Base-by-base conservation (phyloP, 2,888 invertebrate genomes). In the Polydrusus tereticollis region DNA sequence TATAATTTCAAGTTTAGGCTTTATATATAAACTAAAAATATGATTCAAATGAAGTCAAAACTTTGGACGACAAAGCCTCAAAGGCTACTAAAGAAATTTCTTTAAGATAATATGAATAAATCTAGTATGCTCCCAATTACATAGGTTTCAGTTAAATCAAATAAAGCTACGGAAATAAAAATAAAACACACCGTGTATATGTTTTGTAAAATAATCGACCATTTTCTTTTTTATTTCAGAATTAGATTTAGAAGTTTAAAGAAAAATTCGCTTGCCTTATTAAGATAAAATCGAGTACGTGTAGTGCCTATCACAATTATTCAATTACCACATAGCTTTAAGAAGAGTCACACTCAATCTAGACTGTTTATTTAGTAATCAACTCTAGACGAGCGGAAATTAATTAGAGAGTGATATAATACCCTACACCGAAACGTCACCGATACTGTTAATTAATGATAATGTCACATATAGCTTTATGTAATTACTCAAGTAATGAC, bases 401-500 rank as follows among this genome's bases (percentile, higher is more conserved):
- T 16, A 60, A 62, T 26, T 29, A 47, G 18, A 47, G 18, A 45
- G 45, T 47, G 29, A 47, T 62, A 47, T 29, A 47, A 47, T 62
- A 62, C 12, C 14, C 16, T 45, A 29, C 6, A 62, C 29, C 18
- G 33, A 47, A 47, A 47, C 47, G 62, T 33, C 33, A 64, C 33
- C 18, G 33, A 33, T 52, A 23, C 69, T 38, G 59, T 65, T 60
- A 58, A 66, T 68, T 65, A 69, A 69, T 71, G 59, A 88, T 86
- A 85, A 91, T 92, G 92, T 92, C 92, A 78, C 91, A 92, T 86
- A 88, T 92, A 87, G 92, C 91, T 87, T 88, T 92, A 77, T 92
- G 91, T 85, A 89, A 91, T 87, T 89, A 81, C 76, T 78, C 83
- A 68, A 84, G 82, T 83, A 89, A 89, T 83, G 88, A 90, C 86